Base-by-base conservation (phyloP, 2,113 vertebrate species). In the Kryptolebias marmoratus region DNA sequence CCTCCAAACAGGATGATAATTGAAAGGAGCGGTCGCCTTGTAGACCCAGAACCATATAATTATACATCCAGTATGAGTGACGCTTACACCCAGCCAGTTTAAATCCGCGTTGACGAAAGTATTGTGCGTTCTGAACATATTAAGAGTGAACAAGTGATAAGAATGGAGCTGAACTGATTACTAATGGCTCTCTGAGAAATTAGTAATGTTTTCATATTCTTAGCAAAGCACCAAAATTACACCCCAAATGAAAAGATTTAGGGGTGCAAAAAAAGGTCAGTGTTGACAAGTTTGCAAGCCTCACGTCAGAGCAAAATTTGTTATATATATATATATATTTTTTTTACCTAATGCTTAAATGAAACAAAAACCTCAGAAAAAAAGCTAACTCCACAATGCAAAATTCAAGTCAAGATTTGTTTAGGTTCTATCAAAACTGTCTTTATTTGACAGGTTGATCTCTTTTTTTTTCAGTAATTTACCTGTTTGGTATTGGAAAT, bases 1-100 rank as follows among this genome's bases (percentile, higher is more conserved):
- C 87, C 85, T 86, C 72, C 71, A 63, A 80, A 62, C 79, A 75
- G 73, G 71, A 81, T 77, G 81, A 85, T 90, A 88, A 90, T 89
- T 82, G 82, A 88, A 80, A 76, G 66, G 77, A 78, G 73, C 27
- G 78, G 83, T 72, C 82, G 65, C 73, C 73, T 87, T 67, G 72
- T 31, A 71, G 72, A 82, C 52, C 61, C 74, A 73, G 73, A 68
- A 82, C 70, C 44, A 1, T 88, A 54, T 88, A 82, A 91, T 92
- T 83, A 87, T 42, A 66, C 59, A 71, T 68, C 53, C 31, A 68
- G 64, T 31, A 49, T 31, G 28, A 65, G 55, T 62, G 18, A 69
- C 28, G 0, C 66, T 47, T 11, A 52, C 42, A 55, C 32, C 16
- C 14, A 9, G 16, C n/a, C 13, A 28, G 14, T 58, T 64, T 36